phyloP scores from a whole-genome alignment of 2,113 vertebrate genomes.

The Agelaius tricolor region DNA sequence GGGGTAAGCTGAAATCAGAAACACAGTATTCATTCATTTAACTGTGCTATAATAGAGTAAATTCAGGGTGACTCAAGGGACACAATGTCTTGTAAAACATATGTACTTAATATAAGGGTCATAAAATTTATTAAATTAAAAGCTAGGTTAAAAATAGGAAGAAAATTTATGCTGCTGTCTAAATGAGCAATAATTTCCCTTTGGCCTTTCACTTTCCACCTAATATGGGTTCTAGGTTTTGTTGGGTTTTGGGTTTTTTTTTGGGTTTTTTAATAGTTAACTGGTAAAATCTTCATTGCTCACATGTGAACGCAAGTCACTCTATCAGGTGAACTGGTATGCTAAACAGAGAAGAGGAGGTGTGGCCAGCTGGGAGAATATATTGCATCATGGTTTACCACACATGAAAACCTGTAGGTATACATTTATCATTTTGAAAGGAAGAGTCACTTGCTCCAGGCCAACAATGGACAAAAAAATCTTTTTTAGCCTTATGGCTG shows the following conservation, averaged over 20 bases:
- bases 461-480: neutral
- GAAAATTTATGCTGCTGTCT: conserved; percentile 94
- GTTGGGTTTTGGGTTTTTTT: neutral
- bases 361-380: neutral
- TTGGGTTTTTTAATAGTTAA: neutral
- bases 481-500: neutral
- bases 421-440: neutral
- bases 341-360: neutral
- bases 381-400: neutral
- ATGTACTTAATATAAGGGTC: conserved; percentile 96
- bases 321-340: neutral
- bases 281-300: conserved; percentile 60
- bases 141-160: conserved; percentile 95
- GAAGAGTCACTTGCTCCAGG: neutral
- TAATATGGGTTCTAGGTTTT: conserved; percentile 59
- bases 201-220: conserved; percentile 76
- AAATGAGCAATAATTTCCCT: conserved; percentile 86
- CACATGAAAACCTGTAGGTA: neutral
- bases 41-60: conserved; percentile 75
- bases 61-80: conserved; percentile 92
- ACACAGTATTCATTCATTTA: conserved; percentile 80
- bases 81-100: conserved; percentile 96
- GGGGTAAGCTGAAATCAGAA: conserved; percentile 73
- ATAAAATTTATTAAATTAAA: conserved; percentile 99
- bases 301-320: conserved; percentile 32